Evolutionary conservation across 2,888 invertebrate species (phyloP), one percentile per base, ranked within the genome.

Genomic region (Hylaea fasciaria): DNA sequence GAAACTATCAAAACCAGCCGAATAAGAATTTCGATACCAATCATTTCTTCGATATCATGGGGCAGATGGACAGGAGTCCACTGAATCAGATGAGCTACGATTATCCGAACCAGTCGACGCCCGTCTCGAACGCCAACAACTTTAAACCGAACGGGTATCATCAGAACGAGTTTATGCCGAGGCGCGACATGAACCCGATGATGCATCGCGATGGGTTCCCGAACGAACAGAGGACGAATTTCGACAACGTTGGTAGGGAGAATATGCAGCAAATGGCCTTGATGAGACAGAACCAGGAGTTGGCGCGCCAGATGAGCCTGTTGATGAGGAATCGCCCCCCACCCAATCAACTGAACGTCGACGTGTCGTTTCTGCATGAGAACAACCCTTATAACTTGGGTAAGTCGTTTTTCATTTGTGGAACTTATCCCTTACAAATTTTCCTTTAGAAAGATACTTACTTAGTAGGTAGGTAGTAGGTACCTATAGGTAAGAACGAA

Each of bases 321-420:
- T 69, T 92, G 12, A 91, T 91, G 83, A 80, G 91, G 57, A 91
- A 81, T 65, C 74, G 89, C 44, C 91, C 89, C 0, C 91, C 89
- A 8, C 88, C 89, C 0, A 91, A 86, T 61, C 91, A 79, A 50
- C 66, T 92, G 59, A 92, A 92, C 45, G 90, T 92, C 0, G 92
- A 91, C 48, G 92, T 92, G 1, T 88, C 89, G 0, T 91, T 89
- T 66, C 64, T 92, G 52, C 92, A 91, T 54, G 92, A 92, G 56
- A 90, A 88, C 55, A 77, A 86, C 50, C 90, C 87, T 13, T 91
- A 87, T 66, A 91, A 90, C 68, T 76, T 91, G 45, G 90, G 92
- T 91, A 64, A 85, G 89, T 80, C 16, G 37, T 22, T 43, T 49
- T 49, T 13, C n/a, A n/a, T n/a, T n/a, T n/a, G n/a, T n/a, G n/a